Percentiles rank a stretch among this genome's conserved stretches.
phyloP scores from a whole-genome alignment of 2,113 vertebrate species.

The Sturnira hondurensis region DNA sequence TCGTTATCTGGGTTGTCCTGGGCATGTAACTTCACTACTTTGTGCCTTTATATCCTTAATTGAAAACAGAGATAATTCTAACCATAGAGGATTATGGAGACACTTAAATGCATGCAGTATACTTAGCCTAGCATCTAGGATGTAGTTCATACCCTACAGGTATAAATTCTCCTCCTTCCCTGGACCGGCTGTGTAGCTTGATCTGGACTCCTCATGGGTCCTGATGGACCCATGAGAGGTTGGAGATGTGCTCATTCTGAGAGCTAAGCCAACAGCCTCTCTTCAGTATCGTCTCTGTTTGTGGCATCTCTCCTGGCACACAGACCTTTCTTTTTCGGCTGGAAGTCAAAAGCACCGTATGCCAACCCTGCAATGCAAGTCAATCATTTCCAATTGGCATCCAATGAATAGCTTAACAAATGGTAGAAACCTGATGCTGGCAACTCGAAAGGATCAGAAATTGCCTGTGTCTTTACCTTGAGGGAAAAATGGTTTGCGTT shows the following conservation, averaged over 20 bases:
- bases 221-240: not conserved
- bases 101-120: not conserved
- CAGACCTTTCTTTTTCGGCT: slow-evolving; percentile 40
- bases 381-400: slow-evolving; percentile 68
- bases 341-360: slow-evolving; percentile 57
- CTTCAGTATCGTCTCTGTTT: not conserved
- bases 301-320: slow-evolving; percentile 47
- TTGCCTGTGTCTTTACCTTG: slow-evolving; percentile 20
- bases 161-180: not conserved
- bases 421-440: slow-evolving; percentile 37
- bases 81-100: not conserved
- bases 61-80: not conserved
- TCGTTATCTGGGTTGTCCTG: not conserved
- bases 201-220: not conserved
- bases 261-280: not conserved
- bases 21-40: not conserved
- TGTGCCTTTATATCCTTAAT: not conserved
- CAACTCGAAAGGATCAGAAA: slow-evolving; percentile 8
- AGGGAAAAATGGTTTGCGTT: slow-evolving; percentile 10
- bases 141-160: not conserved
- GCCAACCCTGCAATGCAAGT: slow-evolving; percentile 58
- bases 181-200: not conserved
- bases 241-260: not conserved
- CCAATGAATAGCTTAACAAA: slow-evolving; percentile 55
- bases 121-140: not conserved